Base-by-base conservation (phyloP, 2,113 vertebrate genomes). In the Gorsachius goisagi region DNA sequence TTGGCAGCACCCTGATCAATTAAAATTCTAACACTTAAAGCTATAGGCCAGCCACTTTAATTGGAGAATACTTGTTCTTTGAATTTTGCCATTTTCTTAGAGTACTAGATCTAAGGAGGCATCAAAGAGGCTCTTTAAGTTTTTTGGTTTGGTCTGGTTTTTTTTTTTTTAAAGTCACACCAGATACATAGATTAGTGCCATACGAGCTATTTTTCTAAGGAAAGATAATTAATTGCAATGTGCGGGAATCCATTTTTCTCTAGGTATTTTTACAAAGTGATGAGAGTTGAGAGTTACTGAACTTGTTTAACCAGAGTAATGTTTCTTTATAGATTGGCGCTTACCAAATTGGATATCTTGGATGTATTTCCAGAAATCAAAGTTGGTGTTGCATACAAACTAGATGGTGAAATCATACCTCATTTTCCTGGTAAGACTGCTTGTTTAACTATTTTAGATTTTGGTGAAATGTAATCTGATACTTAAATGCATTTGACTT, bases 341-440 rank as follows among this genome's bases (percentile, higher is more conserved):
- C 98, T 99, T 96, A 99, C 99, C 97, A 99, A 99, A 97, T 97
- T 99, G 95, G 99, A 99, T 97, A 99, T 99, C 97, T 98, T 99
- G 95, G 99, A 99, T 89, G 97, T 99, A 93, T 98, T 99, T 95
- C 60, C 97, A 6, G 99, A 99, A 97, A 99, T 99, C 90, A 99
- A 99, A 99, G 98, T 99, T 93, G 99, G 99, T 53, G 95, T 99
- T 92, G 98, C 98, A 6, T 99, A 99, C 97, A 99, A 98, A 97
- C 97, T 99, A 85, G 97, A 99, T 97, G 98, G 98, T 90, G 98
- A 99, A 98, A 96, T 95, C 80, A 99, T 99, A 99, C 99, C 99
- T 98, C 98, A 99, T 98, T 99, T 99, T 94, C 99, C 99, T 98
- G 99, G 99, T 99, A 98, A 92, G 94, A 39, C n/a, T 89, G 11